Evolutionary conservation across 53 echinoderm and acorn worm genomes (phyloP).

Genomic region (Zoroaster sp.): DNA sequence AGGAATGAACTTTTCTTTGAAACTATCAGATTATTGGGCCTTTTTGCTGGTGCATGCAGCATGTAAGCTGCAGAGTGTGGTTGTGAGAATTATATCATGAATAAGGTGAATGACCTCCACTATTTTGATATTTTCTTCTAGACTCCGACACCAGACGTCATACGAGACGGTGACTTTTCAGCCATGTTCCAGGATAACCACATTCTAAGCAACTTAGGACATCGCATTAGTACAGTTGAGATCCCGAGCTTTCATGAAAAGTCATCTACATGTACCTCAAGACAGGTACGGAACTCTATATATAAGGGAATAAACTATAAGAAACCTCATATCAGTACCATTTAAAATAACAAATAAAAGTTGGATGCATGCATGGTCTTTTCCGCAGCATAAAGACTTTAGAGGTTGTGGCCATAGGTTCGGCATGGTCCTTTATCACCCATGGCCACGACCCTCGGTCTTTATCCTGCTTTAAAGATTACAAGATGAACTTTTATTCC

Average conservation of each 20-base stretch:
- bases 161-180: conserved; percentile 25
- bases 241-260: conserved; percentile 36
- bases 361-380: no score
- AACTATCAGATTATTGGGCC: no score
- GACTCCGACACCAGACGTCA: conserved; percentile 4
- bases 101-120: neutral
- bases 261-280: neutral
- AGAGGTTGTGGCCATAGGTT: no score
- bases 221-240: conserved; percentile 34
- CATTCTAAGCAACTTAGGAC: conserved; percentile 37
- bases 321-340: neutral
- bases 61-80: neutral
- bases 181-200: conserved; percentile 47
- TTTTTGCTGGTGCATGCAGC: no score
- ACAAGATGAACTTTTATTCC: no score
- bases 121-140: neutral
- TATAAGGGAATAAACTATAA: neutral
- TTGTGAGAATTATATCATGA: neutral
- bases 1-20: no score
- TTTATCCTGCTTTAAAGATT: no score
- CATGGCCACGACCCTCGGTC: no score
- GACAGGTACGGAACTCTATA: neutral
- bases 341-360: no score
- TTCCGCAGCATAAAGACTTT: neutral
- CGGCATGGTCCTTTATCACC: no score